phyloP scores from a whole-genome alignment of 2,113 vertebrate species.

The Micronycteris hirsuta region DNA sequence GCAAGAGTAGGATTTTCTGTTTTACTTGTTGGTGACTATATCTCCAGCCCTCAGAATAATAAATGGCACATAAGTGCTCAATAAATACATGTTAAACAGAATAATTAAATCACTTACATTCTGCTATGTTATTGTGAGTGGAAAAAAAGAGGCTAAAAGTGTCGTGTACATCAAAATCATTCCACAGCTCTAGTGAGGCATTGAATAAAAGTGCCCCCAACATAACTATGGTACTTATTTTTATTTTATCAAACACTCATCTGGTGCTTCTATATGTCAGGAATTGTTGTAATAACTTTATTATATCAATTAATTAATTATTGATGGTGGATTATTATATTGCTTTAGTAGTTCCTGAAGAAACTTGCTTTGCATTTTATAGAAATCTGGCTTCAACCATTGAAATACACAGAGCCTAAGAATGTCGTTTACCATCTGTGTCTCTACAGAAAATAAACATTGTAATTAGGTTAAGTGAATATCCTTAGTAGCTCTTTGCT shows the following conservation, averaged over 20 bases:
- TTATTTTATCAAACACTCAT: neutral
- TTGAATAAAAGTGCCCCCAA: neutral
- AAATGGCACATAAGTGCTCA: neutral
- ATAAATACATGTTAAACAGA: neutral
- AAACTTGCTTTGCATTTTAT: neutral
- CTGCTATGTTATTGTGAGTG: neutral
- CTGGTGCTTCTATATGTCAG: neutral
- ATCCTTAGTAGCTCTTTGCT: neutral
- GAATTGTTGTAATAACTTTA: neutral
- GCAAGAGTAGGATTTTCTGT: neutral
- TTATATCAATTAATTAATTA: conserved; percentile 31
- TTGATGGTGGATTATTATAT: neutral
- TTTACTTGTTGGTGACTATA: neutral
- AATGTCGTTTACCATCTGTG: neutral
- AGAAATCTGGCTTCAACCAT: neutral
- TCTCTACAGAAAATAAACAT: neutral
- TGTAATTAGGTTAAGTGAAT: neutral
- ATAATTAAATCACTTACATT: neutral
- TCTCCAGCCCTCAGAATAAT: neutral
- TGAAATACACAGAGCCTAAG: neutral
- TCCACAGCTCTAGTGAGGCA: neutral
- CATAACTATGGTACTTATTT: neutral
- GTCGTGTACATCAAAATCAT: neutral
- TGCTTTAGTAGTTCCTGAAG: neutral
- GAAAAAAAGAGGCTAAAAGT: neutral